phyloP scores from a whole-genome alignment of 2,113 vertebrate genomes.

The Apeltes quadracus region DNA sequence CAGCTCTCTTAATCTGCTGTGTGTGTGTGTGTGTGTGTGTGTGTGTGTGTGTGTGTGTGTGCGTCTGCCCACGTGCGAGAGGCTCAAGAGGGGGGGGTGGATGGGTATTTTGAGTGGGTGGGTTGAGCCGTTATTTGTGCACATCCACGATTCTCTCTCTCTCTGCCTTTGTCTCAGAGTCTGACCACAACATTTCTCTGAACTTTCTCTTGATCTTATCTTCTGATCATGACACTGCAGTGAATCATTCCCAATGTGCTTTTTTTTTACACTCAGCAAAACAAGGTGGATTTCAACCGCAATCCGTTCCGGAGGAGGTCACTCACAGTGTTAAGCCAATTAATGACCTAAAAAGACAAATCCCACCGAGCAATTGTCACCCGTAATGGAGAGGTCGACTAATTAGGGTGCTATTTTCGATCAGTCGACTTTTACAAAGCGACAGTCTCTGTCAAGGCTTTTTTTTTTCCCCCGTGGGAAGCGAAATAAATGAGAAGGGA shows the following conservation, averaged over 20 bases:
- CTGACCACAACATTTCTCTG: conserved; percentile 61
- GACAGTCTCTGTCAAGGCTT: conserved; percentile 19
- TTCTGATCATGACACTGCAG: conserved; percentile 33
- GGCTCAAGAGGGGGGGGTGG: neutral
- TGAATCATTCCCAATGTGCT: conserved; percentile 18
- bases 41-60: conserved; percentile 15
- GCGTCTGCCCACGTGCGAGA: conserved; percentile 36
- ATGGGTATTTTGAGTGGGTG: neutral
- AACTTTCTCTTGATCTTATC: conserved; percentile 60
- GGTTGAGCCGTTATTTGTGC: conserved; percentile 38
- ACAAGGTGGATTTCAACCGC: conserved; percentile 25
- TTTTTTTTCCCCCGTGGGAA: conserved; percentile 7
- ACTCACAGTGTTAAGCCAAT: conserved; percentile 40
- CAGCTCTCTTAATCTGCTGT: conserved; percentile 62
- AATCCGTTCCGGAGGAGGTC: conserved; percentile 24
- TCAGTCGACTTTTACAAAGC: conserved; percentile 29
- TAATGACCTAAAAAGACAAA: conserved; percentile 37
- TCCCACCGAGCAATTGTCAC: conserved; percentile 3
- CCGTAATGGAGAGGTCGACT: conserved; percentile 27
- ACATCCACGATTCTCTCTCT: conserved; percentile 31
- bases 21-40: conserved; percentile 31
- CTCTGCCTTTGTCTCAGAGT: conserved; percentile 42
- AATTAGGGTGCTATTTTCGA: conserved; percentile 38
- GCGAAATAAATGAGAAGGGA: conserved; percentile 16
- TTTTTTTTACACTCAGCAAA: conserved; percentile 21